Percentiles rank a stretch among this genome's conserved stretches.
Conservation (phyloP, 2,888 invertebrate species). For the Phanerotoma sp. region DNA sequence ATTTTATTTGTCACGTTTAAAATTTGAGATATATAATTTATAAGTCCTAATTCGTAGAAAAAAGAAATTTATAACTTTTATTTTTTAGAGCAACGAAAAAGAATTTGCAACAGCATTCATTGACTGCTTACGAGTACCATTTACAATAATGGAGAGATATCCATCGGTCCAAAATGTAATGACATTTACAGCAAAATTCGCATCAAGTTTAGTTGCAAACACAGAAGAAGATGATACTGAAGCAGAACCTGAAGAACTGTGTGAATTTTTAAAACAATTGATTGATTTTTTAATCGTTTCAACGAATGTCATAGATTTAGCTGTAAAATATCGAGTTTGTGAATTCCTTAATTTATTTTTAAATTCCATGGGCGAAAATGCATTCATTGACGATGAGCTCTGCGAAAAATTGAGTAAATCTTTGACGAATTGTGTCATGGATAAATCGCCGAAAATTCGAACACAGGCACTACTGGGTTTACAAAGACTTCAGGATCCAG, state of each 20-base stretch:
- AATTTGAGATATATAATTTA: too few relatives aligned
- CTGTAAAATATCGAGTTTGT: conserved; percentile 74
- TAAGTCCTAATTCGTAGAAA: not conserved
- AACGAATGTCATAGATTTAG: conserved; percentile 59
- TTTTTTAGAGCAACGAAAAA: conserved; percentile 58
- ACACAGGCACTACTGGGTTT: conserved; percentile 78
- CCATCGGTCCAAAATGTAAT: conserved; percentile 69
- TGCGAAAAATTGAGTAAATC: conserved; percentile 71
- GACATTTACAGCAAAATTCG: conserved; percentile 72
- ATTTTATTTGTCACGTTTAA: too few relatives aligned
- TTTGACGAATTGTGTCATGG: conserved; percentile 70
- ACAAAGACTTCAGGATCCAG: conserved; percentile 78
- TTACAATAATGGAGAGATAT: conserved; percentile 69
- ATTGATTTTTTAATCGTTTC: conserved; percentile 65
- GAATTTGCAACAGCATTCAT: conserved; percentile 61
- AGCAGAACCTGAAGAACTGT: conserved; percentile 57
- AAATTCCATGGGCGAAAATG: conserved; percentile 72
- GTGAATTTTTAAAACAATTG: conserved; percentile 62
- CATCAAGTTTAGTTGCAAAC: conserved; percentile 60
- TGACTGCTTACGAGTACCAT: conserved; percentile 55
- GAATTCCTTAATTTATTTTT: conserved; percentile 76
- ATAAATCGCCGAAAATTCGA: conserved; percentile 74
- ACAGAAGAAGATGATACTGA: conserved; percentile 52
- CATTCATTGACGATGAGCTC: conserved; percentile 73
- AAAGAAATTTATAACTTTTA: not conserved